phyloP scores from a whole-genome alignment of 2,113 vertebrate species.

The Crocuta crocuta region DNA sequence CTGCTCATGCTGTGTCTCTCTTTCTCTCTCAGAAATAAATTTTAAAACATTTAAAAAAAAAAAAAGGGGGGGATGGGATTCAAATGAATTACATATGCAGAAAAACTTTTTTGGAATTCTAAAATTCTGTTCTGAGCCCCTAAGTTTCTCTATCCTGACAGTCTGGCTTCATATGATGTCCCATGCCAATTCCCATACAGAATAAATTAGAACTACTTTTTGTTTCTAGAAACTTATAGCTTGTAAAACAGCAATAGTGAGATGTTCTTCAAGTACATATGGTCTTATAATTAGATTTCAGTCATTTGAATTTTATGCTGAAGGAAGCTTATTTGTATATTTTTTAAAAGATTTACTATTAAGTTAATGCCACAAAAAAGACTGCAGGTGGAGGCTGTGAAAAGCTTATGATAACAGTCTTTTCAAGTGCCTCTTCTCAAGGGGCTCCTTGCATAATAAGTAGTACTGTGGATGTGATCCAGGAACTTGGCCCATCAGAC shows the following conservation, averaged over 20 bases:
- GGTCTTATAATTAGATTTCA: slow-evolving; percentile 13
- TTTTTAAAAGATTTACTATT: background rate
- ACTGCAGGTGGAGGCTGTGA: background rate
- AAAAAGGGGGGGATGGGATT: background rate
- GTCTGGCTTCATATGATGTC: background rate
- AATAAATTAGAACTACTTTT: slow-evolving; percentile 41
- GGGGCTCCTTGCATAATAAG: background rate
- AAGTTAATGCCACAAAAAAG: slow-evolving; percentile 32
- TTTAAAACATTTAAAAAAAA: too few species aligned
- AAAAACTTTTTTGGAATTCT: background rate
- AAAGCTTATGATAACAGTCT: background rate
- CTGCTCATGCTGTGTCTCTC: too few species aligned
- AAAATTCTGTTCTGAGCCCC: slow-evolving; percentile 32
- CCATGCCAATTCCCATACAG: background rate
- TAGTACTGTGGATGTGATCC: background rate
- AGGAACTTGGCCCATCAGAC: background rate
- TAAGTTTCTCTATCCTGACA: slow-evolving; percentile 27
- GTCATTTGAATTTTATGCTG: slow-evolving; percentile 4
- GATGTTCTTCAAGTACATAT: slow-evolving; percentile 20
- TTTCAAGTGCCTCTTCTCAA: background rate
- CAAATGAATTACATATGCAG: background rate
- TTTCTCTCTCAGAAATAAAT: too few species aligned
- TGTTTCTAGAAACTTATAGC: background rate
- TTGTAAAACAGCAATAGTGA: background rate
- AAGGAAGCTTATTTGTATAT: slow-evolving; percentile 21